Conservation (phyloP, 2,888 invertebrate species). For the Doris montereyensis region DNA sequence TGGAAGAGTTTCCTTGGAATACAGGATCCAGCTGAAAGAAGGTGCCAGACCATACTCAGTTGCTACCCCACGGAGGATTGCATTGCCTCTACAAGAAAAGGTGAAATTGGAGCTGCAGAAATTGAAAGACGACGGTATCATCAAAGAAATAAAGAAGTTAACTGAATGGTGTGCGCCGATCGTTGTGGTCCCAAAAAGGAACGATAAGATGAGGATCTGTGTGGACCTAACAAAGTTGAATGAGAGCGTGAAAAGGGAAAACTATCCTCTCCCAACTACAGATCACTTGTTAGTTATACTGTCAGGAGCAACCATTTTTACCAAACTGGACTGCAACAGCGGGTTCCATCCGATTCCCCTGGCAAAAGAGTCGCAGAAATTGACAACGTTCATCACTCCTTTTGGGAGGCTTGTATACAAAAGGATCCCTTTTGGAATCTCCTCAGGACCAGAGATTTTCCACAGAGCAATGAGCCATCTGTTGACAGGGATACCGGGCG, state of each 20-base stretch:
- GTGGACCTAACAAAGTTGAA: conserved; percentile 12
- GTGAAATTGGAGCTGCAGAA: conserved; percentile 14
- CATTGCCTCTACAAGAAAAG: conserved; percentile 9
- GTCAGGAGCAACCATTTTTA: background rate
- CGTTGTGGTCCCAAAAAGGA: conserved; percentile 17
- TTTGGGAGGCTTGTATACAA: conserved; percentile 6
- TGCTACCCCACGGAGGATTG: background rate
- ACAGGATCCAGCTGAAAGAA: conserved; percentile 23
- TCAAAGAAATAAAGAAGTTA: conserved; percentile 10
- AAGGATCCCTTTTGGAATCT: conserved; percentile 8
- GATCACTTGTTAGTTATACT: conserved; percentile 11
- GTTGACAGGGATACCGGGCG: conserved; percentile 35
- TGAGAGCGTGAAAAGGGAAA: background rate
- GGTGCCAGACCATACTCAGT: conserved; percentile 3
- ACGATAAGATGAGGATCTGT: background rate
- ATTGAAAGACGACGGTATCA: conserved; percentile 9
- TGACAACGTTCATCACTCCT: conserved; percentile 30
- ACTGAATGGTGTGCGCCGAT: conserved; percentile 23
- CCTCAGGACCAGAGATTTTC: conserved; percentile 18
- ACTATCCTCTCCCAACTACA: background rate
- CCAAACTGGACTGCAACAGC: conserved; percentile 3
- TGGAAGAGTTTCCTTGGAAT: background rate
- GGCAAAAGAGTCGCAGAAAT: background rate
- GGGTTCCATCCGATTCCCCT: conserved; percentile 4
- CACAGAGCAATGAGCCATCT: conserved; percentile 12